phyloP scores from a whole-genome alignment of 2,113 vertebrate genomes.

The Hypocryptadius cinnamomeus region DNA sequence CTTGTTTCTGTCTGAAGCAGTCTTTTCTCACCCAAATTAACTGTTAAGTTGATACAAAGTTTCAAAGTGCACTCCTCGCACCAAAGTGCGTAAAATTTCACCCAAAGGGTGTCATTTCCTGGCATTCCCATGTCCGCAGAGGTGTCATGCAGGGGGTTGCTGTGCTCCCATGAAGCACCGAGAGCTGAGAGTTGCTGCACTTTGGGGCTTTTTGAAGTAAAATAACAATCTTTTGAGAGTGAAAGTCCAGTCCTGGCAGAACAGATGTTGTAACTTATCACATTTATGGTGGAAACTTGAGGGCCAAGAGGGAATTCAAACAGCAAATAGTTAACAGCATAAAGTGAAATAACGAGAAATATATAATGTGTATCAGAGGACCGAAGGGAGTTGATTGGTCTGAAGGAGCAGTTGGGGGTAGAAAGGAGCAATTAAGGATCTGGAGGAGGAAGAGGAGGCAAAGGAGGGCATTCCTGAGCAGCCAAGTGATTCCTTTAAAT shows the following conservation, averaged over 20 bases:
- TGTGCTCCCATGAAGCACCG: not conserved
- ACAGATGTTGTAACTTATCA: slow-evolving; percentile 61
- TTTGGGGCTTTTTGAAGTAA: not conserved
- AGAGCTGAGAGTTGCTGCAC: not conserved
- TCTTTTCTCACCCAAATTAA: not conserved
- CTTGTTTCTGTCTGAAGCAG: not conserved
- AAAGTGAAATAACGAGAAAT: slow-evolving; percentile 52
- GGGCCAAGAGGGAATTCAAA: slow-evolving; percentile 52
- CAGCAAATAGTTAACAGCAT: slow-evolving; percentile 39
- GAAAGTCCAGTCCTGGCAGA: slow-evolving; percentile 38
- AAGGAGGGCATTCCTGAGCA: not conserved
- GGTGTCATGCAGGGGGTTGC: not conserved
- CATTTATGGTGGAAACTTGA: slow-evolving; percentile 58
- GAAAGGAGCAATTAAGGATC: not conserved
- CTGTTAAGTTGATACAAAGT: not conserved
- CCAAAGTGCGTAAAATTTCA: not conserved
- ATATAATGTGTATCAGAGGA: slow-evolving; percentile 29
- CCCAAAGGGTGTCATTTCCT: not conserved
- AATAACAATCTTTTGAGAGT: not conserved
- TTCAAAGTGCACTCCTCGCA: not conserved
- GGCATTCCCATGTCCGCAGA: rapidly evolving
- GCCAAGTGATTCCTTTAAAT: not conserved
- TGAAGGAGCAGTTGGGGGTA: not conserved
- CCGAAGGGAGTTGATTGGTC: not conserved
- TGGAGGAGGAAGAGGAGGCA: not conserved